A percentile compares a stretch with the other conserved stretches of the same genome.
Conservation (phyloP, 1,140 invertebrate genomes). For the Hylaeus anthracinus region DNA sequence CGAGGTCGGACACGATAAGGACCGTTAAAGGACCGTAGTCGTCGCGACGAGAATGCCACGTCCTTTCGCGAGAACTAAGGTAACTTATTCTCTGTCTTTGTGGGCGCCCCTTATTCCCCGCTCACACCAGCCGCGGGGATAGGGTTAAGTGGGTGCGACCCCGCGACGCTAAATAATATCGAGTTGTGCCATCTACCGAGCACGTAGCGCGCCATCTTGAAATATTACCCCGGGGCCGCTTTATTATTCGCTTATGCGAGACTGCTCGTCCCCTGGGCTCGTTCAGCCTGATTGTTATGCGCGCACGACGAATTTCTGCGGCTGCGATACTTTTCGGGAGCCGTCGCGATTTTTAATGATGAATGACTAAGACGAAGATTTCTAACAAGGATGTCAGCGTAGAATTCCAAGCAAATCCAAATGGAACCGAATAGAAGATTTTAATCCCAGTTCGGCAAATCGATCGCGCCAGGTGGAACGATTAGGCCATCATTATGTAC, state of each 20-base stretch:
- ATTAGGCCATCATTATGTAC: too few species aligned
- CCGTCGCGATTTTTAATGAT: neutral
- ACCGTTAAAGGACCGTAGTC: conserved; percentile 31
- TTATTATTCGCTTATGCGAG: conserved; percentile 66
- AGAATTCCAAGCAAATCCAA: too few species aligned
- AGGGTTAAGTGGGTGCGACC: conserved; percentile 79
- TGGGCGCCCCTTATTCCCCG: conserved; percentile 72
- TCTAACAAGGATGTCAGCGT: too few species aligned
- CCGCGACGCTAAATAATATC: conserved; percentile 79
- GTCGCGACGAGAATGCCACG: conserved; percentile 70
- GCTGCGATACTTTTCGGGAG: conserved; percentile 46
- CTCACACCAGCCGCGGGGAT: conserved; percentile 66
- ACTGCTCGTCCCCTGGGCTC: conserved; percentile 7
- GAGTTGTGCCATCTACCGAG: conserved; percentile 75
- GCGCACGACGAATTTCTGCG: conserved; percentile 32
- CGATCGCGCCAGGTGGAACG: too few species aligned
- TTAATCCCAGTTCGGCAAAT: too few species aligned
- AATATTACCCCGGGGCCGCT: conserved; percentile 72
- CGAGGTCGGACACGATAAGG: too few species aligned
- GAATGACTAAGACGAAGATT: too few species aligned
- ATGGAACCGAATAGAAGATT: too few species aligned
- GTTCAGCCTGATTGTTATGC: conserved; percentile 18
- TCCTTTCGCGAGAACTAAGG: conserved; percentile 75
- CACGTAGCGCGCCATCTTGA: conserved; percentile 74
- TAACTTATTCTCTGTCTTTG: conserved; percentile 78